These are phyloP conservation scores for Scaptomyza montana DNA, from an alignment of 1,140 invertebrate species.

Conservation along the genomic window DNA sequence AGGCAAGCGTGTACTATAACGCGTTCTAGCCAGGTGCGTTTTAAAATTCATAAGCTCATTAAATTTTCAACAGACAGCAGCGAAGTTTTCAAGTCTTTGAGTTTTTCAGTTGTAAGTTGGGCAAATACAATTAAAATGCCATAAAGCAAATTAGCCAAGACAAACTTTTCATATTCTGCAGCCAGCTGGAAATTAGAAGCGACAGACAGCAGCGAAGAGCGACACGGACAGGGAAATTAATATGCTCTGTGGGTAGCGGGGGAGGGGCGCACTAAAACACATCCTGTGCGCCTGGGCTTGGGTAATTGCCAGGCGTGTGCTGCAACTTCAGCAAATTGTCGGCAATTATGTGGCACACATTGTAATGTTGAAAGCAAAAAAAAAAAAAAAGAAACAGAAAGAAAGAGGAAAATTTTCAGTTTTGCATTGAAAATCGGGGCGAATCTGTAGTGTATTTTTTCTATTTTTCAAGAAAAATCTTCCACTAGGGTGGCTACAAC, in stretches of 20 bases:
- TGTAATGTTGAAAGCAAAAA: slow-evolving; percentile 1
- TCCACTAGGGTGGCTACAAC: slow-evolving; percentile 17
- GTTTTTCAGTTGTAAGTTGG: slow-evolving; percentile 35
- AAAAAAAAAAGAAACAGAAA: slow-evolving; percentile 32
- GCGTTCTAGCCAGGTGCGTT: slow-evolving; percentile 46
- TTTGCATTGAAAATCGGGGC: slow-evolving; percentile 32
- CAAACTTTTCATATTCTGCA: slow-evolving; percentile 76
- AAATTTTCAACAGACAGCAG: slow-evolving; percentile 72
- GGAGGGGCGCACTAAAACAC: slow-evolving; percentile 67
- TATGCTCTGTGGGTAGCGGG: neutral
- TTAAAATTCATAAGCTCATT: slow-evolving; percentile 78
- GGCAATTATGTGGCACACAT: slow-evolving; percentile 77
- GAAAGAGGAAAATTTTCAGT: slow-evolving; percentile 23
- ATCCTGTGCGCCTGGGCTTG: slow-evolving; percentile 58
- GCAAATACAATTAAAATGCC: slow-evolving; percentile 82
- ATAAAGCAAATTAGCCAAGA: slow-evolving; percentile 82
- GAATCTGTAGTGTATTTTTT: slow-evolving; percentile 24
- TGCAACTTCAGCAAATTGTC: slow-evolving; percentile 81
- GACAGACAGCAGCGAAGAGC: slow-evolving; percentile 38
- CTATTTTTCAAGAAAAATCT: slow-evolving; percentile 40
- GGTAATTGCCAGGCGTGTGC: slow-evolving; percentile 76
- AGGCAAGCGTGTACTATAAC: slow-evolving; percentile 23
- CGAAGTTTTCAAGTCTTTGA: slow-evolving; percentile 6
- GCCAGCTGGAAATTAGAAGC: slow-evolving; percentile 71
- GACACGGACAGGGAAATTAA: neutral